Conservation (phyloP, 2,797 vertebrate genomes). For the Bradypodion pumilum region DNA sequence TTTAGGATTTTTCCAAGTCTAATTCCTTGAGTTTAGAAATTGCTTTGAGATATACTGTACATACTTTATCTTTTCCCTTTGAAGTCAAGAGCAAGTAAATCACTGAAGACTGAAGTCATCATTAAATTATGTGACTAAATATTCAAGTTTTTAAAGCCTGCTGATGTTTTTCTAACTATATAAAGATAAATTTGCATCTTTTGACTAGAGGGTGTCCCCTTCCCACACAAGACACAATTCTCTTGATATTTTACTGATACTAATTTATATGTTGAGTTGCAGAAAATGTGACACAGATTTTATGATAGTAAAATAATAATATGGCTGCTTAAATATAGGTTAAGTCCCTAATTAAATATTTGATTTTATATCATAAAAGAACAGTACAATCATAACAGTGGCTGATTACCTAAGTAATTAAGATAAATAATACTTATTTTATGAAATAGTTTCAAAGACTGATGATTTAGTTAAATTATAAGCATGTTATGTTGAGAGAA, state of each 20-base stretch:
- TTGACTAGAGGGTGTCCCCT: constrained; percentile 28
- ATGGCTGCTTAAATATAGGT: neutral
- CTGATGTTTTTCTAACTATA: constrained; percentile 29
- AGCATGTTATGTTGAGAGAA: neutral
- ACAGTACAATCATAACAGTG: neutral
- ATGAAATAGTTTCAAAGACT: neutral
- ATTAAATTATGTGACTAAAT: constrained; percentile 16
- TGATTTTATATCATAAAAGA: neutral
- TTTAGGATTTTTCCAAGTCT: neutral
- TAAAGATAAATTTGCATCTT: neutral
- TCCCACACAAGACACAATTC: neutral
- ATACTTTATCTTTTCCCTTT: neutral
- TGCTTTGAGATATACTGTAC: neutral
- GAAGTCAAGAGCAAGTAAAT: constrained; percentile 8
- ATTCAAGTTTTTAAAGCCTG: constrained; percentile 19
- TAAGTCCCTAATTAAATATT: neutral
- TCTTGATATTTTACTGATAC: neutral
- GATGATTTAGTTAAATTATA: neutral
- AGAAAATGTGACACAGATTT: neutral
- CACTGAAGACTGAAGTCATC: neutral
- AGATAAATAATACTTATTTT: neutral
- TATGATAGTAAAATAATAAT: neutral
- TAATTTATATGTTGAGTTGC: neutral
- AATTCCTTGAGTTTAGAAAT: neutral
- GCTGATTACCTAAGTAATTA: neutral